Percentiles rank a stretch among this genome's conserved stretches.
Evolutionary conservation across 1,140 invertebrate species (phyloP).

Genomic region (Drepana arcuata): DNA sequence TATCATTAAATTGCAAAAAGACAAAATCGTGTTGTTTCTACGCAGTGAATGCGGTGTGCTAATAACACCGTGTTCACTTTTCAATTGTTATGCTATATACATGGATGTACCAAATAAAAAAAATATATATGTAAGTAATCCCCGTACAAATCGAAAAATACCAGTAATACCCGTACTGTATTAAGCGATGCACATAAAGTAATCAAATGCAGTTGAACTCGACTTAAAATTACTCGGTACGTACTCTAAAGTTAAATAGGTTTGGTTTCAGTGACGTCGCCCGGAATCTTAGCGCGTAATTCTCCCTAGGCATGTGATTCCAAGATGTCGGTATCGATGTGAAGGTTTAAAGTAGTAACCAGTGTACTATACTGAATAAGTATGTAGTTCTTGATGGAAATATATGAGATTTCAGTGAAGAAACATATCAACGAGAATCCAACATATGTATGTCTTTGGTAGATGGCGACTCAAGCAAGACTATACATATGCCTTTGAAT

Average conservation of each 20-base stretch:
- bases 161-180: too few species aligned
- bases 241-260: conserved; percentile 23
- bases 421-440: background rate
- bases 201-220: too few species aligned
- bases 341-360: background rate
- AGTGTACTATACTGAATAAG: background rate
- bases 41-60: too few species aligned
- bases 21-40: too few species aligned
- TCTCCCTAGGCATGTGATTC: conserved; percentile 1
- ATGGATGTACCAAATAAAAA: too few species aligned
- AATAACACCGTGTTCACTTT: too few species aligned
- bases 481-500: too few species aligned
- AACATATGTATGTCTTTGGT: background rate
- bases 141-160: too few species aligned
- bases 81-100: too few species aligned
- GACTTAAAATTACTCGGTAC: conserved; percentile 15
- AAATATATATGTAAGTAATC: too few species aligned
- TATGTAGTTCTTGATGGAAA: background rate
- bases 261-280: conserved; percentile 16
- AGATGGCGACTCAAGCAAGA: background rate
- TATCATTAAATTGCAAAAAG: too few species aligned
- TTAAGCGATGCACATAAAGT: too few species aligned
- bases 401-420: background rate
- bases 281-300: conserved; percentile 9
- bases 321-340: conserved; percentile 8